Percentiles rank a stretch among this genome's conserved stretches.
Conservation (phyloP, 2,113 vertebrate species). For the Ciconia stormi region DNA sequence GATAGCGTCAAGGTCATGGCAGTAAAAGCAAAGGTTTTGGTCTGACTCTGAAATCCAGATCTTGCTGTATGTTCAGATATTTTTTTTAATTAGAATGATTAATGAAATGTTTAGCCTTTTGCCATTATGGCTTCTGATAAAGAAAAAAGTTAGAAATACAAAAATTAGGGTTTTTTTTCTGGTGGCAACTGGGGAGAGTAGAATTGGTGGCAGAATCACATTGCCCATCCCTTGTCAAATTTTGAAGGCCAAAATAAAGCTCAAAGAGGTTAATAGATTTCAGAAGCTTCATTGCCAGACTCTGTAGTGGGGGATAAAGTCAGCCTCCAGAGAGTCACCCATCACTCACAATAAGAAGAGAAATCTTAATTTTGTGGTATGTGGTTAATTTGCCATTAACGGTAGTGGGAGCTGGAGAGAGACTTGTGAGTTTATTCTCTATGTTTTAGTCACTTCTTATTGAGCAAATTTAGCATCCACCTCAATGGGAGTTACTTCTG, state of each 20-base stretch:
- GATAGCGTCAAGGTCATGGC: background rate
- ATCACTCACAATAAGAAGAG: background rate
- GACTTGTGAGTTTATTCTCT: background rate
- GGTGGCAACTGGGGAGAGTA: background rate
- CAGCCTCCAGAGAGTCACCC: background rate
- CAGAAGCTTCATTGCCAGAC: background rate
- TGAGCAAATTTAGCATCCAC: background rate
- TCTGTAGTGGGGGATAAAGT: background rate
- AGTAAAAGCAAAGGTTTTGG: background rate
- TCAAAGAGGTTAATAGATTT: background rate
- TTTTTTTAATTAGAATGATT: background rate
- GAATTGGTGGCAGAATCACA: background rate
- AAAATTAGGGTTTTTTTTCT: background rate
- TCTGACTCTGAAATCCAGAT: background rate
- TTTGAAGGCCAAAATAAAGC: background rate
- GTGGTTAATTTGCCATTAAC: background rate
- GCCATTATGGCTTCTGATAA: background rate
- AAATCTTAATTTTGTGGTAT: background rate
- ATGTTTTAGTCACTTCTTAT: background rate
- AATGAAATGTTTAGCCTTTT: background rate
- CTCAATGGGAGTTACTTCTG: background rate
- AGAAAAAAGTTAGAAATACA: background rate
- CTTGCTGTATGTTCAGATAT: background rate
- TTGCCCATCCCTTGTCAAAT: background rate
- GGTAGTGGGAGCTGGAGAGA: background rate